phyloP scores from a whole-genome alignment of 1,140 invertebrate genomes.

The Panagrolaimus sp. region DNA sequence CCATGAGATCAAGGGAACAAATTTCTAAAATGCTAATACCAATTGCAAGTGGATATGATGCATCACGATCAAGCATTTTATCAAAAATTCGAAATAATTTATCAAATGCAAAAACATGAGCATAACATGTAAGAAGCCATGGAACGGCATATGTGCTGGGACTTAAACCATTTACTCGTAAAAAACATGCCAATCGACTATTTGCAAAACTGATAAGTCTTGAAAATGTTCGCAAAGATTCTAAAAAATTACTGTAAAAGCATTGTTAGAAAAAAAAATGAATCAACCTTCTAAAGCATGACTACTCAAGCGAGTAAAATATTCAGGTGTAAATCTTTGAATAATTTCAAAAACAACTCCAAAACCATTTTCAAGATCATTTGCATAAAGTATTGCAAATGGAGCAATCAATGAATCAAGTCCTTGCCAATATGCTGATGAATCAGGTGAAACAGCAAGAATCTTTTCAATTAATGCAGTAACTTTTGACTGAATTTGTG shows the following conservation, averaged over 20 bases:
- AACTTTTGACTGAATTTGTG: constrained; percentile 78
- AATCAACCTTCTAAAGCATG: background rate
- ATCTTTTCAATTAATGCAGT: constrained; percentile 81
- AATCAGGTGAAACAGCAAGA: constrained; percentile 83
- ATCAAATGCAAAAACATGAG: constrained; percentile 7
- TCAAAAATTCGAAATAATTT: constrained; percentile 6
- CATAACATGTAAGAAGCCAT: constrained; percentile 9
- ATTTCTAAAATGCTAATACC: background rate
- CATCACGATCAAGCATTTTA: background rate
- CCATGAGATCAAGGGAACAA: constrained; percentile 11
- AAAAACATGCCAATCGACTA: background rate
- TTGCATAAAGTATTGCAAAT: constrained; percentile 89
- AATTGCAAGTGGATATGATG: background rate
- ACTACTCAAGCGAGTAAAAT: constrained; percentile 7
- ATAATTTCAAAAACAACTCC: constrained; percentile 1
- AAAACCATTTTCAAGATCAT: constrained; percentile 63
- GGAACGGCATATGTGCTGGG: constrained; percentile 1
- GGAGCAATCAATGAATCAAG: constrained; percentile 90
- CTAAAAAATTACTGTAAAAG: background rate
- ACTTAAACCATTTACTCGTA: background rate
- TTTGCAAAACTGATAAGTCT: constrained; percentile 6
- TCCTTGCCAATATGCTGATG: constrained; percentile 98
- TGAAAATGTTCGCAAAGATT: background rate
- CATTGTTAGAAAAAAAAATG: too few relatives aligned
- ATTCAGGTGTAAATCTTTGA: background rate